Conservation (phyloP, 92 coral and sea anemone species). For the Paramuricea clavata region DNA sequence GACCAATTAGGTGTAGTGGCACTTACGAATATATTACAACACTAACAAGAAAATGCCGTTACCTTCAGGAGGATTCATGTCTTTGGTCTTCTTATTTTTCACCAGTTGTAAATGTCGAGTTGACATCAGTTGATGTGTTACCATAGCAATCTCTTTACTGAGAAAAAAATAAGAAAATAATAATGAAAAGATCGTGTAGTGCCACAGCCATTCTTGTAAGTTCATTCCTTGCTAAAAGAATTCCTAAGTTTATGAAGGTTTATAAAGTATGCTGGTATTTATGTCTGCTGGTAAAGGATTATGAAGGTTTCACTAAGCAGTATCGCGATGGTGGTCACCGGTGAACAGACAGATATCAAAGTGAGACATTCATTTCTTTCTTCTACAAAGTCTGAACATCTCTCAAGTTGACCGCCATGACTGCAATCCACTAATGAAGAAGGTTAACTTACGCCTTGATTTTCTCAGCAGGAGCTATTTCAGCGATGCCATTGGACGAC, state of each 20-base stretch:
- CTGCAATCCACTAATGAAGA: too few species aligned
- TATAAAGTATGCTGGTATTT: too few species aligned
- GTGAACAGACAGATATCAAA: background rate
- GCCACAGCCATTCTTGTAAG: too few species aligned
- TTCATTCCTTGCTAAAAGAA: background rate
- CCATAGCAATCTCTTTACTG: constrained; percentile 82
- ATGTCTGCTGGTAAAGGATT: too few species aligned
- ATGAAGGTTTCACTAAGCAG: too few species aligned
- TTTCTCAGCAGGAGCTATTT: constrained; percentile 46
- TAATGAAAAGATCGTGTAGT: background rate
- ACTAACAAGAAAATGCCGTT: background rate
- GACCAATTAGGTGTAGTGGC: too few species aligned
- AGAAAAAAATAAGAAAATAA: background rate
- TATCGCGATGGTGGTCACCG: too few species aligned
- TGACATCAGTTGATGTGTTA: constrained; percentile 77
- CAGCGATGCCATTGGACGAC: constrained; percentile 33
- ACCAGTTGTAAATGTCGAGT: constrained; percentile 75
- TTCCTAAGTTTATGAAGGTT: background rate
- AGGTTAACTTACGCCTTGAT: constrained; percentile 37
- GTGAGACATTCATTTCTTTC: too few species aligned
- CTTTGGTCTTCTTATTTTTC: constrained; percentile 48
- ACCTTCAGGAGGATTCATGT: constrained; percentile 29
- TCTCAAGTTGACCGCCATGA: too few species aligned
- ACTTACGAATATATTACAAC: background rate
- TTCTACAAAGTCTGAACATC: too few species aligned